Conservation (phyloP, 2,797 vertebrate genomes). For the Calcarius lapponicus region DNA sequence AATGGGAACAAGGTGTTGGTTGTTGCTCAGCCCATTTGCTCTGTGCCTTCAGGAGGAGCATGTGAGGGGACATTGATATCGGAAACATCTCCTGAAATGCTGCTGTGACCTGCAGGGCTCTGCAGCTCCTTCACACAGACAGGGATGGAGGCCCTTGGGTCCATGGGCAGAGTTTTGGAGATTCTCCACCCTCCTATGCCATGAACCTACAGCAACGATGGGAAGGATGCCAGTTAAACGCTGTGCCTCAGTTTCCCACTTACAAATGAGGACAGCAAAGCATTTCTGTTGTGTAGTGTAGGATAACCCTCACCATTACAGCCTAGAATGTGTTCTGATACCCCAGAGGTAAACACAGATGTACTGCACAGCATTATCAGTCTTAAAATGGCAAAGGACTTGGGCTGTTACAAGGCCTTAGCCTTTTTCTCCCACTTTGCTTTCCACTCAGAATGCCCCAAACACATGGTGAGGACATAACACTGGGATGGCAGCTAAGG, state of each 20-base stretch:
- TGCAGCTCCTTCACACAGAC: neutral
- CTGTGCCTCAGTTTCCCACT: neutral
- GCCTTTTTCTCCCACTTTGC: neutral
- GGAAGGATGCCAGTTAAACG: neutral
- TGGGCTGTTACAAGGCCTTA: neutral
- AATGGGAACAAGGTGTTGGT: neutral
- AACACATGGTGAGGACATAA: neutral
- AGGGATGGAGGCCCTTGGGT: neutral
- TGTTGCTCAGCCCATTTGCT: neutral
- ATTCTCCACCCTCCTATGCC: neutral
- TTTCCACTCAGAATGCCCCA: neutral
- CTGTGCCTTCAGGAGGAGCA: neutral
- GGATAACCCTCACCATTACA: neutral
- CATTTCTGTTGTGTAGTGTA: neutral
- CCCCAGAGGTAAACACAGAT: neutral
- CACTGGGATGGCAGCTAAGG: neutral
- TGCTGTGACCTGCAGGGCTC: neutral
- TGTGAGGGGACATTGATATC: rapidly evolving
- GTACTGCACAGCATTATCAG: neutral
- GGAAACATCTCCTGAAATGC: rapidly evolving
- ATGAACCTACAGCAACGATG: rapidly evolving
- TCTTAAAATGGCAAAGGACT: neutral
- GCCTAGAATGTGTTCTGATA: neutral
- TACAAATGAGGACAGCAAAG: neutral
- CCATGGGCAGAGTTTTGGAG: neutral